phyloP scores from a whole-genome alignment of 1,140 invertebrate species.

The Uloborus diversus region DNA sequence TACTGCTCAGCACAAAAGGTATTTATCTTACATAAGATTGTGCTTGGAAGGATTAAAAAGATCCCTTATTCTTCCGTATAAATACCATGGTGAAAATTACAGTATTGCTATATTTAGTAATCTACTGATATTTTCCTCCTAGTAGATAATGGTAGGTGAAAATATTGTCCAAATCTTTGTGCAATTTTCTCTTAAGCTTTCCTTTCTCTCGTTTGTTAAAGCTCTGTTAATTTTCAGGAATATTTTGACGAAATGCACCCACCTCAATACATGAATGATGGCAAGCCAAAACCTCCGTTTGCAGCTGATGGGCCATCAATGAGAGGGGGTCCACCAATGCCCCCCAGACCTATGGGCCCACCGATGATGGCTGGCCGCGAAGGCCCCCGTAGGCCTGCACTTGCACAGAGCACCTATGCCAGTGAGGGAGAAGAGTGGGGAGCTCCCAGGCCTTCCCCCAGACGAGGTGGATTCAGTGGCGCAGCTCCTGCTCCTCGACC shows the following conservation, averaged over 20 bases:
- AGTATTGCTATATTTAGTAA: too few species aligned
- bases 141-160: too few species aligned
- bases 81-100: too few species aligned
- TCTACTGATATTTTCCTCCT: too few species aligned
- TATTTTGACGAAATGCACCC: slow-evolving; percentile 81
- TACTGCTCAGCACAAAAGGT: too few species aligned
- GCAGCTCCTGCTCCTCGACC: slow-evolving; percentile 1
- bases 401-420: slow-evolving; percentile 29
- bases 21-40: too few species aligned
- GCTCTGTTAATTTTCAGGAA: slow-evolving; percentile 63
- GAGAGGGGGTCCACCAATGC: slow-evolving; percentile 13
- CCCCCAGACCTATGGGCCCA: slow-evolving; percentile 1
- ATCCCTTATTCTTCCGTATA: too few species aligned
- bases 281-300: slow-evolving; percentile 33
- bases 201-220: too few species aligned
- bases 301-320: slow-evolving; percentile 6
- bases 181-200: too few species aligned
- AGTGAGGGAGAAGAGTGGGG: slow-evolving; percentile 23
- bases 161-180: too few species aligned
- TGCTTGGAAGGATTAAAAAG: too few species aligned
- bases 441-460: not conserved
- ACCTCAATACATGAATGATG: slow-evolving; percentile 18
- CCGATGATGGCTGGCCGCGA: slow-evolving; percentile 9
- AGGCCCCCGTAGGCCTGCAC: not conserved
- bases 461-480: not conserved